A percentile compares a stretch with the other conserved stretches of the same genome.
These are phyloP conservation scores for Macroglossus sobrinus DNA, from an alignment of 2,113 vertebrate species.

Conservation along the genomic window DNA sequence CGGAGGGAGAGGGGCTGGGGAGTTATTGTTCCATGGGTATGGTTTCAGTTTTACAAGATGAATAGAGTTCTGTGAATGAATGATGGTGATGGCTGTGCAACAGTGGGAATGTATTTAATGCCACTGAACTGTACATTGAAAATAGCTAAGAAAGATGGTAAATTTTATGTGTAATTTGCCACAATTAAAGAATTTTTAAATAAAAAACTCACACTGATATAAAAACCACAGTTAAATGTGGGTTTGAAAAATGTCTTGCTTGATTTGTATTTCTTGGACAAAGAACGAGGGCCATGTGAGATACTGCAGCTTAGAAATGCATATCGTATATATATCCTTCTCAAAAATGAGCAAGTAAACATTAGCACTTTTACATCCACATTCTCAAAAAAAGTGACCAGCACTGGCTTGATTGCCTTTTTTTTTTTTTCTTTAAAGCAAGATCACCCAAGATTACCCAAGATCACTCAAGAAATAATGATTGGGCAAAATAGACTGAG, in stretches of 20 bases:
- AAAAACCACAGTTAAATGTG: neutral
- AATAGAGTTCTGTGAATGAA: neutral
- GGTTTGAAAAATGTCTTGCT: neutral
- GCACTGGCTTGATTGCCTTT: neutral
- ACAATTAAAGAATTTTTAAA: neutral
- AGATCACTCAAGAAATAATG: neutral
- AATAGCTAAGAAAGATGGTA: neutral
- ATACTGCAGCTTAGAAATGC: neutral
- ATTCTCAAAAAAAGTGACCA: neutral
- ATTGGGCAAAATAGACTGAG: neutral
- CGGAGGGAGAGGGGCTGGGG: too few relatives aligned
- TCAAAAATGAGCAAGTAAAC: neutral
- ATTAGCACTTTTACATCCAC: neutral
- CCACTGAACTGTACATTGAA: neutral
- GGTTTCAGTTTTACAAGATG: neutral
- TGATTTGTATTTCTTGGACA: neutral
- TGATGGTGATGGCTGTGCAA: accelerated
- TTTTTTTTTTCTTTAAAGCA: neutral
- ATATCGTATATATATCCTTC: neutral
- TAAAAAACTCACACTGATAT: neutral
- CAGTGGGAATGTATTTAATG: neutral
- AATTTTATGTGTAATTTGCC: neutral
- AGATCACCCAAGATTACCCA: too few relatives aligned
- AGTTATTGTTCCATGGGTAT: neutral
- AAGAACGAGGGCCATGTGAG: neutral